These are phyloP conservation scores for Sylvicola cinctus DNA, from an alignment of 2,888 invertebrate genomes.

Conservation along the genomic window DNA sequence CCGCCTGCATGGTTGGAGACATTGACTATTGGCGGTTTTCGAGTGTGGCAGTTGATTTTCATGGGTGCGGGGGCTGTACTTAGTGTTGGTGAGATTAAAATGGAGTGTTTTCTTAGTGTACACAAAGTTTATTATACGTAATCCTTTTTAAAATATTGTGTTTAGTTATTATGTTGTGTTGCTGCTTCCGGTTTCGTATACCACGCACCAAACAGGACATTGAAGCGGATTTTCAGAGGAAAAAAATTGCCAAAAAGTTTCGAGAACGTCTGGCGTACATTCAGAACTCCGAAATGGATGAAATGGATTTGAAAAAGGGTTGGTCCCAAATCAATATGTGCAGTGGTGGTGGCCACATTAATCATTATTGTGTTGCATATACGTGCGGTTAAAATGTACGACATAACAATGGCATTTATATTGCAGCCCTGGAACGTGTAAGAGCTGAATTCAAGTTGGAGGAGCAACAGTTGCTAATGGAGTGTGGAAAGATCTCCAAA, in stretches of 20 bases:
- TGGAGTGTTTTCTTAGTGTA: no score
- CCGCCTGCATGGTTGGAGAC: conserved; percentile 51
- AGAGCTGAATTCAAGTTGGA: no score
- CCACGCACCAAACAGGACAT: conserved; percentile 91
- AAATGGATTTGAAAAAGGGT: conserved; percentile 27
- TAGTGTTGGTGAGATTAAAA: conserved; percentile 31
- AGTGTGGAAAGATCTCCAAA: no score
- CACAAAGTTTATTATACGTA: no score
- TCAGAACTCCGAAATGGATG: conserved; percentile 68
- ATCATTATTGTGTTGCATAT: no score
- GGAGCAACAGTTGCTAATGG: no score
- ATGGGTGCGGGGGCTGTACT: conserved; percentile 41
- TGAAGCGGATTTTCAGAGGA: conserved; percentile 75
- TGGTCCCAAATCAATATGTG: conserved; percentile 3
- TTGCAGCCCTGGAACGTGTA: no score
- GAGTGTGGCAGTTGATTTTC: conserved; percentile 67
- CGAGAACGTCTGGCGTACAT: conserved; percentile 60
- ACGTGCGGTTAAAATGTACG: no score
- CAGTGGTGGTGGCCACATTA: no score
- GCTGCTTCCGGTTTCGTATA: conserved; percentile 76
- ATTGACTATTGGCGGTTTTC: conserved; percentile 34
- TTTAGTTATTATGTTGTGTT: conserved; percentile 68
- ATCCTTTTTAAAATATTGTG: conserved; percentile 9
- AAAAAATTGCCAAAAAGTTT: conserved; percentile 65
- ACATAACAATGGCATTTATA: no score